Evolutionary conservation across 2,888 invertebrate species (phyloP).

Genomic region (Agelastica alni): DNA sequence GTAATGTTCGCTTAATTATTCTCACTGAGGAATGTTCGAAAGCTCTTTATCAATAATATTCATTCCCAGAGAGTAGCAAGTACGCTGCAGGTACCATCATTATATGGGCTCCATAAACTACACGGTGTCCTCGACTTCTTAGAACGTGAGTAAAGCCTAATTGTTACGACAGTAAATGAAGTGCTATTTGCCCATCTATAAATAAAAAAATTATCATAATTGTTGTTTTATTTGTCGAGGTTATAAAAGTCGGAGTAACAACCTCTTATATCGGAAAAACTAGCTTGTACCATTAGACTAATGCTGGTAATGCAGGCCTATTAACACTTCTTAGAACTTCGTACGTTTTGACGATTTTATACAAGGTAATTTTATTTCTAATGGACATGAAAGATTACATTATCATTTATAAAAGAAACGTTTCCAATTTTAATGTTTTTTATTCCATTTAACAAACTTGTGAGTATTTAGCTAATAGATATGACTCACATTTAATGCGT

Average conservation of each 20-base stretch:
- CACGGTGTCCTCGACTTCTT: neutral
- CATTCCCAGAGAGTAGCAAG: neutral
- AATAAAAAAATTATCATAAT: neutral
- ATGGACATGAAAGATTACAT: too few relatives aligned
- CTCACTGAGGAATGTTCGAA: conserved; percentile 6
- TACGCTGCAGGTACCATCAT: conserved; percentile 12
- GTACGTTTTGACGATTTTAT: neutral
- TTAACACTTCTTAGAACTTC: neutral
- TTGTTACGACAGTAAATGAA: neutral
- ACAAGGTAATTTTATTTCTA: too few relatives aligned
- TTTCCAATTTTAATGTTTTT: too few relatives aligned
- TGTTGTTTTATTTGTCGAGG: conserved; percentile 3
- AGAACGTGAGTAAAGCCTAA: conserved; percentile 1
- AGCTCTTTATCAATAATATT: conserved; percentile 1
- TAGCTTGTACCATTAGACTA: neutral
- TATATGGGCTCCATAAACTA: conserved; percentile 3
- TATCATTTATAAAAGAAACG: too few relatives aligned
- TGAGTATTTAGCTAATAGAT: too few relatives aligned
- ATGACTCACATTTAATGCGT: too few relatives aligned
- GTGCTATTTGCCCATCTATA: conserved; percentile 4
- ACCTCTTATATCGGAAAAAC: neutral
- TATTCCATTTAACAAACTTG: too few relatives aligned
- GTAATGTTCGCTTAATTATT: conserved; percentile 5
- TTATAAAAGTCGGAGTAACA: conserved; percentile 1
- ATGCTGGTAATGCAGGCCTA: neutral